Conservation (phyloP, 2,888 invertebrate species). For the Xestoiulus laeticollis region DNA sequence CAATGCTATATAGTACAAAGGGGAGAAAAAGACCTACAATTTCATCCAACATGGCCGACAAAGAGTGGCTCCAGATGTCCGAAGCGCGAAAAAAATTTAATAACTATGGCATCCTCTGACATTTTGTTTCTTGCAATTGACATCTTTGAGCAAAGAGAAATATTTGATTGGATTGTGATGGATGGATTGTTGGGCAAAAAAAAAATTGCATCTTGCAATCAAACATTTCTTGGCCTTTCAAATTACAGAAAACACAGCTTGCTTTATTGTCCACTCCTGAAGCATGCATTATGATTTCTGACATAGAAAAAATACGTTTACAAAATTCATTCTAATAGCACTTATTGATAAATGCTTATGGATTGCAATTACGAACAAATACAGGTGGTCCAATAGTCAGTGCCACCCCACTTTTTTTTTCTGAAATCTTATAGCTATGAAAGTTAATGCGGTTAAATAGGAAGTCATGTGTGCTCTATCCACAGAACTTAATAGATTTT, state of each 20-base stretch:
- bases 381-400: too few relatives aligned
- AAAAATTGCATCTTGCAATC: neutral
- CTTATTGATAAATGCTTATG: too few relatives aligned
- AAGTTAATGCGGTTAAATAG: too few relatives aligned
- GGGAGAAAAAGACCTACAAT: neutral
- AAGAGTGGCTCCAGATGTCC: slow-evolving; percentile 27
- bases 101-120: neutral
- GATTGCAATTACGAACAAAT: too few relatives aligned
- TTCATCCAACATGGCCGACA: neutral
- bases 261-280: neutral
- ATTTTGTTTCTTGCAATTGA: slow-evolving; percentile 28
- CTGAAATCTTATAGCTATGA: too few relatives aligned
- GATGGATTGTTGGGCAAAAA: neutral
- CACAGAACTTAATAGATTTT: too few relatives aligned
- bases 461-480: too few relatives aligned
- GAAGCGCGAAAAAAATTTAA: neutral
- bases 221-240: neutral
- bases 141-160: neutral
- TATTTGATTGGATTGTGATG: neutral
- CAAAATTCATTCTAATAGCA: too few relatives aligned
- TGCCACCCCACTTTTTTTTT: too few relatives aligned
- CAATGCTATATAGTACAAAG: neutral
- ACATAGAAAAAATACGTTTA: too few relatives aligned
- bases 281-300: neutral
- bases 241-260: neutral